Conservation (phyloP, 2,113 vertebrate genomes). For the Heterocephalus glaber region DNA sequence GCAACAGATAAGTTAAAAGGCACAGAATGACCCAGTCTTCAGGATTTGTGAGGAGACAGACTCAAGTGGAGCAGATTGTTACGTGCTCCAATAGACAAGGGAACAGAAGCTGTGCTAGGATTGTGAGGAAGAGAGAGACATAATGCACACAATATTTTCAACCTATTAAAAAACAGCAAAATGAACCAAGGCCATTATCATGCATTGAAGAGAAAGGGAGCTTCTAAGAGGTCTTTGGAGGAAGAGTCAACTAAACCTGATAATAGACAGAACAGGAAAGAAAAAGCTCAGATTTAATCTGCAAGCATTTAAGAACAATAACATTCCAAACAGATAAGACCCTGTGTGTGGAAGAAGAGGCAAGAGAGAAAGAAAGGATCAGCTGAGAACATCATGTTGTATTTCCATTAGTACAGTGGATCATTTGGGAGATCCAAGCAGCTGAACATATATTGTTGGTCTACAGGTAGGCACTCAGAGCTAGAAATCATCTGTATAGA, state of each 20-base stretch:
- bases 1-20: background rate
- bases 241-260: background rate
- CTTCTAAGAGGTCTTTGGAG: background rate
- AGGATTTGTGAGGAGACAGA: background rate
- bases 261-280: background rate
- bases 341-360: background rate
- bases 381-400: background rate
- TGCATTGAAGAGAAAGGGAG: background rate
- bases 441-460: background rate
- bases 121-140: background rate
- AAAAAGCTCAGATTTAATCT: background rate
- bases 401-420: background rate
- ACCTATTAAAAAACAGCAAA: background rate
- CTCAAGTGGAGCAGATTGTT: background rate
- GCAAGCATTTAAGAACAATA: background rate
- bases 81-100: background rate
- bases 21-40: background rate
- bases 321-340: background rate
- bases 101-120: background rate
- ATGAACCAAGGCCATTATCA: background rate
- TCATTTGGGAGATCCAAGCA: background rate
- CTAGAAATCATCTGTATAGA: background rate
- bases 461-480: background rate
- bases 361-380: background rate
- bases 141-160: background rate